Evolutionary conservation across 2,888 invertebrate species (phyloP).

Genomic region (Augochlorella aurata): DNA sequence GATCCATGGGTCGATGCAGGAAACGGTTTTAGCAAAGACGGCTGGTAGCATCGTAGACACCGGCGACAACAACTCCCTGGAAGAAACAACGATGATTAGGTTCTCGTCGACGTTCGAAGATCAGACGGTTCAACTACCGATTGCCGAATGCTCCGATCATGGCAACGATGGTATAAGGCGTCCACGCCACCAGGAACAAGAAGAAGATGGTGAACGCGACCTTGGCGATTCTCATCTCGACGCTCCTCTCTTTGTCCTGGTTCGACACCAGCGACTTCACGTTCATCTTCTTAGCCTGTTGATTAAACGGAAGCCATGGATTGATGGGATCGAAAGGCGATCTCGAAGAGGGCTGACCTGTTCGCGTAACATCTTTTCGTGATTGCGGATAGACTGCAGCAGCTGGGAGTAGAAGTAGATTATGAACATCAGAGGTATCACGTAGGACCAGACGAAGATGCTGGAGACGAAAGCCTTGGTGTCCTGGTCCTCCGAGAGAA

Average conservation of each 20-base stretch:
- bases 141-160: slow-evolving; percentile 92
- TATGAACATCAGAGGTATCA: slow-evolving; percentile 89
- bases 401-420: slow-evolving; percentile 93
- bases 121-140: slow-evolving; percentile 74
- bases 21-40: slow-evolving; percentile 92
- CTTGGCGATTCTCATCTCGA: slow-evolving; percentile 93
- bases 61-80: slow-evolving; percentile 82
- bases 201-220: slow-evolving; percentile 94
- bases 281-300: slow-evolving; percentile 93
- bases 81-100: not conserved
- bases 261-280: slow-evolving; percentile 91
- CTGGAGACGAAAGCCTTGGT: slow-evolving; percentile 89
- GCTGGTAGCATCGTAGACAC: slow-evolving; percentile 92
- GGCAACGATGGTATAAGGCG: slow-evolving; percentile 93
- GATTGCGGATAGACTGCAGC: slow-evolving; percentile 92
- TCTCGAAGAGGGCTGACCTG: slow-evolving; percentile 81
- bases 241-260: slow-evolving; percentile 88
- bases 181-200: slow-evolving; percentile 93
- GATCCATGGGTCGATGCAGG: slow-evolving; percentile 95
- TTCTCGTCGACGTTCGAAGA: not conserved
- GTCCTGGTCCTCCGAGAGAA: slow-evolving; percentile 90
- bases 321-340: not conserved
- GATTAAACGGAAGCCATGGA: not conserved
- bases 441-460: slow-evolving; percentile 90
- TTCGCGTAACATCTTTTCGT: slow-evolving; percentile 91